Conservation (phyloP, 2,113 vertebrate species). For the Mormoops blainvillei region DNA sequence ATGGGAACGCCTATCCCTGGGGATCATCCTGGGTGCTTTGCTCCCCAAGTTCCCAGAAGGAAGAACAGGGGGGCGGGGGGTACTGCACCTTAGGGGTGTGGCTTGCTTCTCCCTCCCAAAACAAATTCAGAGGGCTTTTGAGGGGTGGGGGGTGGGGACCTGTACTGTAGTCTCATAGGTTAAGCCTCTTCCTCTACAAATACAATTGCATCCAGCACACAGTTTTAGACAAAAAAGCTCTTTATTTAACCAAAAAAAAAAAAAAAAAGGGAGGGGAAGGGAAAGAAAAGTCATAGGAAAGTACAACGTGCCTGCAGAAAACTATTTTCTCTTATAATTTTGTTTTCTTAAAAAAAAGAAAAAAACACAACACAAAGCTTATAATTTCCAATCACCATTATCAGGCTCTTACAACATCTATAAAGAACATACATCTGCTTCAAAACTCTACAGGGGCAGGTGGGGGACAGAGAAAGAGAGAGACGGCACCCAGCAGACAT, state of each 20-base stretch:
- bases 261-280: not conserved
- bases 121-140: not conserved
- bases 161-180: not conserved
- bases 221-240: constrained; percentile 74
- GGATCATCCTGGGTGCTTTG: not conserved
- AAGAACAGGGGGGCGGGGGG: no score
- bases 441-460: constrained; percentile 36
- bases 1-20: not conserved
- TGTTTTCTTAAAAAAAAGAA: constrained; percentile 44
- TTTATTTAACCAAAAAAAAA: constrained; percentile 71
- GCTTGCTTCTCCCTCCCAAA: not conserved
- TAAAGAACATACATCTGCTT: constrained; percentile 68
- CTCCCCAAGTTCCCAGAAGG: not conserved
- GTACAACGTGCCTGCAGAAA: constrained; percentile 65
- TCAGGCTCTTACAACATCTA: constrained; percentile 71
- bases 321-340: constrained; percentile 45
- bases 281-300: constrained; percentile 36
- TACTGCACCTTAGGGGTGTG: not conserved
- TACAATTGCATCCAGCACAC: constrained; percentile 42
- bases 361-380: constrained; percentile 61
- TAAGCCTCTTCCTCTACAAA: not conserved
- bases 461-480: not conserved
- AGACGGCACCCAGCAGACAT: constrained; percentile 73
- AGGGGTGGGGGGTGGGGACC: no score
- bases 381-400: constrained; percentile 61